Evolutionary conservation across 2,888 invertebrate species (phyloP).

Genomic region (Halictus ligatus): DNA sequence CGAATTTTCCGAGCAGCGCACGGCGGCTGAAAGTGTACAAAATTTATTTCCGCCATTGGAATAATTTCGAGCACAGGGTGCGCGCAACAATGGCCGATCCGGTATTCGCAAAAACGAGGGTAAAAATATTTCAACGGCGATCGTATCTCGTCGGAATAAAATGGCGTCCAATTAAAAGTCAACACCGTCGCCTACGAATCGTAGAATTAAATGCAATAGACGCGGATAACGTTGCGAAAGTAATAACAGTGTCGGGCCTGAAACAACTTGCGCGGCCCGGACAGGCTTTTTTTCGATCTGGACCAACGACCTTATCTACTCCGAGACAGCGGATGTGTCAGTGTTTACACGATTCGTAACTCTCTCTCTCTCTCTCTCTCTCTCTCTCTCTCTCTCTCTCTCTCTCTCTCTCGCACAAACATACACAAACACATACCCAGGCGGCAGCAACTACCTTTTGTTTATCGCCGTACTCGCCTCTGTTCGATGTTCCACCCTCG

Average conservation of each 20-base stretch:
- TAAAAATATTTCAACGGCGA: neutral
- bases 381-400: neutral
- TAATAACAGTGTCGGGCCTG: constrained; percentile 28
- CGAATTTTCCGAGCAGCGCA: neutral
- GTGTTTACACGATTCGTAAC: constrained; percentile 40
- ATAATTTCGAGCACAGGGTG: neutral
- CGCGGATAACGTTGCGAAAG: constrained; percentile 26
- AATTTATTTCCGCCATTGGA: neutral
- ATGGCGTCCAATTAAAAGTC: constrained; percentile 17
- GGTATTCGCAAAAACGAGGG: neutral
- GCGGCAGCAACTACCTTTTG: constrained; percentile 36
- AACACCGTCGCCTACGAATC: constrained; percentile 13
- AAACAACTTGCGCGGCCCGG: constrained; percentile 27
- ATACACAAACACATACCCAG: neutral
- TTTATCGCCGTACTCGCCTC: constrained; percentile 39
- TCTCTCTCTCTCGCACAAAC: neutral
- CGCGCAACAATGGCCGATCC: neutral
- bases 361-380: neutral
- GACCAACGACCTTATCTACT: constrained; percentile 35
- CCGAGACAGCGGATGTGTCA: constrained; percentile 22
- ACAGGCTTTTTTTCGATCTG: constrained; percentile 26
- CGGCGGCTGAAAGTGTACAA: neutral
- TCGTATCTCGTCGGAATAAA: neutral
- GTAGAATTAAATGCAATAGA: constrained; percentile 39
- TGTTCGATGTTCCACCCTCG: constrained; percentile 19